Evolutionary conservation across 1,140 invertebrate genomes (phyloP), one percentile per base, ranked within the genome.

Genomic region (Pollicipes pollicipes): DNA sequence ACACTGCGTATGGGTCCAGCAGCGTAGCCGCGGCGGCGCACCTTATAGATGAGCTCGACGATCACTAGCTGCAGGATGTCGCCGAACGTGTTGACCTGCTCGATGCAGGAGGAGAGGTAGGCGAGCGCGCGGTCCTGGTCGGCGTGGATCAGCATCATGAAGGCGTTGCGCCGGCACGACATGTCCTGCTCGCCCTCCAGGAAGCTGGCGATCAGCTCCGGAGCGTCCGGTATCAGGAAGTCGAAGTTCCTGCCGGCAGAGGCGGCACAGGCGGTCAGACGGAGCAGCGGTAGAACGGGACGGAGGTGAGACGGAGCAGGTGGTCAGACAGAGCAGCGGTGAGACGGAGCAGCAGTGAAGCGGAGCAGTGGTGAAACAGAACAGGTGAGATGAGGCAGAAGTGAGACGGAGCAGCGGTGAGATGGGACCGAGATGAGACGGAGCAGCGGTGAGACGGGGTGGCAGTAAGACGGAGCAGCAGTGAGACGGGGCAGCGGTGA

Each of bases 11-110:
- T n/a, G n/a, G n/a, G n/a, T n/a, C 4, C 32, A 35, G 32, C 32
- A 4, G 16, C 4, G 4, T 21, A 24, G 6, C 10, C 45, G 17
- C 45, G 31, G 32, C 16, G 67, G 74, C 73, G 74, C 77, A 97
- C 95, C 86, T 99, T 99, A 78, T 99, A 99, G 76, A 99, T 99
- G 0, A 99, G 84, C 81, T 99, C 97, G 0, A 99, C 97, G 78
- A 99, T 99, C 30, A 99, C 94, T 63, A 99, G 82, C 79, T 99
- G 97, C 13, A 99, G 81, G 75, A 98, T 99, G 79, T 99, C 97
- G 24, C 95, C 95, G 81, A 99, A 99, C 32, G 87, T 88, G 75
- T 91, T 90, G 67, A 95, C 92, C 81, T 93, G 89, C 79, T 98
- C 95, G 68, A 99, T 87, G 79, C 96, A 95, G 13, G 90, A 90